Evolutionary conservation across 2,113 vertebrate species (phyloP), one percentile per base, ranked within the genome.

Genomic region (Galemys pyrenaicus): DNA sequence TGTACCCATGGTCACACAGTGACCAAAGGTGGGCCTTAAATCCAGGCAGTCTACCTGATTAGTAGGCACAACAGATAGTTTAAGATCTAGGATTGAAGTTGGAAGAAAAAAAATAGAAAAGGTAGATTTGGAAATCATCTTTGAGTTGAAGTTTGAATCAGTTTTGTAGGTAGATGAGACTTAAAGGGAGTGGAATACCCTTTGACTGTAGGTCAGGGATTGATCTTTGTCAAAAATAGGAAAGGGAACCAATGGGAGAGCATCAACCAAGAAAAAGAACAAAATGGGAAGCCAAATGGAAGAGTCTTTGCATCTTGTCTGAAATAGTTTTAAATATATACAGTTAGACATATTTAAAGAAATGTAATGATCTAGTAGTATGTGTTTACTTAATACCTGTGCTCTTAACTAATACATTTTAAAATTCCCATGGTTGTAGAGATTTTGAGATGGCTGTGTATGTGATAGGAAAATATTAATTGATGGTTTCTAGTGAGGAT

Each of bases 331-430:
- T 73, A 92, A 95, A 37, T 46, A 8, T 6, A 41, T 56, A 79
- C 86, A 58, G 7, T 94, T 94, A 20, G 82, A 75, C 85, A 62
- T 70, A 89, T 78, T 79, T 84, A 70, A 46, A 79, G 32, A 87
- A 87, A 44, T 41, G 20, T 77, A 19, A 51, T 73, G 3, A 65
- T 41, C 20, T 87, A 54, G 15, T 73, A 84, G 71, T 68, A 28
- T 68, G 6, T 64, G 32, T 79, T 95, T 65, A 35, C 35, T 13
- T 80, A 28, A 19, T 67, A 71, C 32, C 22, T 24, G n/a, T 60
- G 8, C 80, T 79, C n/a, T 60, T 89, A 92, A 84, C 30, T 94
- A 84, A 77, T 35, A 79, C 56, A 80, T 49, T 73, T 78, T 51
- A 74, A 39, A 86, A 28, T 49, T 83, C 26, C 20, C 26, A 58